Evolutionary conservation across 53 echinoderm and acorn worm genomes (phyloP), one percentile per base, ranked within the genome.

Genomic region (Stichopus horrens): DNA sequence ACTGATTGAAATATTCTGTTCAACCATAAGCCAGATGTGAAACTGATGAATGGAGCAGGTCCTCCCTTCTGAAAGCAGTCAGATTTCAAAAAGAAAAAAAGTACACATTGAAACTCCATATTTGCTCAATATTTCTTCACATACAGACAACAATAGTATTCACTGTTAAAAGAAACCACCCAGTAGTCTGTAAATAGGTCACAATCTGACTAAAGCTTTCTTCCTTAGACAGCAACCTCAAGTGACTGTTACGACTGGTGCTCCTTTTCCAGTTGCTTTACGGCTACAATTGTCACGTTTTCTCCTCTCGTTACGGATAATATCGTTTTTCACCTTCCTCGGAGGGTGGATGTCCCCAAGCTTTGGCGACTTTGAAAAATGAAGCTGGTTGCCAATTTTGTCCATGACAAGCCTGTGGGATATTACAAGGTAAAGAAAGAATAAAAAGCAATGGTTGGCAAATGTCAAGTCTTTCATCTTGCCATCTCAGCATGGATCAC

Each of bases 331-430:
- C 5, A 98, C 83, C 65, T 91, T 88, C 66, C 94, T 76, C 14
- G 98, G 91, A 7, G 98, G 98, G 5, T 91, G 91, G 4, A 98
- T 88, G 86, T 95, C 94, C 57, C 93, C 94, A 21, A 98, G 92
- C 68, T 98, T 98, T 55, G 98, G 98, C 5, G 98, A 98, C 55
- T 90, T 94, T 73, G 95, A 95, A 88, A 95, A 98, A 54, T 95
- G 93, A 37, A 90, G 86, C 76, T 91, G 76, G 92, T 95, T 98
- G 77, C 91, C 81, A 63, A 98, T 94, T 51, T 94, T 93, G 76
- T 98, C 98, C 23, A 95, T 21, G 8, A 98, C 90, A 57, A 95
- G 76, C 53, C 98, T 98, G 90, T 8, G 68, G 57, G 57, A 67
- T 67, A 67, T 14, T 67, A 76, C 51, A 75, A 75, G 8, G 9